Base-by-base conservation (phyloP, 1,140 invertebrate genomes). In the Polyergus mexicanus region DNA sequence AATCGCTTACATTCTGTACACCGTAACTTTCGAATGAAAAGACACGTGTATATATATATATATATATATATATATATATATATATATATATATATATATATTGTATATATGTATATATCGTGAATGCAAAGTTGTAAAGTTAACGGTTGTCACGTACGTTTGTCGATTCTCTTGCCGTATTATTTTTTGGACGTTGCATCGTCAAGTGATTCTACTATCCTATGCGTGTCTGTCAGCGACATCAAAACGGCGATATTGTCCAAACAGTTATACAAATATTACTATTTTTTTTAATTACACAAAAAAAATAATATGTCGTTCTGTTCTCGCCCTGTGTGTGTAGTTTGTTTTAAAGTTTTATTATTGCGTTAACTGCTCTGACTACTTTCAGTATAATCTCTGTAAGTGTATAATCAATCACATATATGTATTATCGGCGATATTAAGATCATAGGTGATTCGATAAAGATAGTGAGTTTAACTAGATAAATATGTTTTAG, bases 1-100 rank as follows among this genome's bases (percentile, higher is more conserved):
- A 91, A 89, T 91, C 86, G 76, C 68, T 84, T 80, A 90, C 84
- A 89, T 87, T 54, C 63, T 60, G 72, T 80, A 72, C 85, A 75
- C 13, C 19, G 47, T 86, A 81, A 91, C 66, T 91, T 60, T 38
- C 51, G 63, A 54, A n/a, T 56, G 19, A 77, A 69, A 77, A 69
- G 68, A 68, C 44, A 63, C 28, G 56, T 85, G 0, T 28, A 28
- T 28, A 28, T 28, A 28, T 28, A 32, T 13, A 47, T 38, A 8
- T 44, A 22, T 47, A 47, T 16, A 16, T 16, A 16, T 44, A 47
- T 16, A 47, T 19, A 51, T 51, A 19, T 19, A 51, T 51, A 51
- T 51, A 51, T 51, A 19, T 51, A 51, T 51, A 19, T 51, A 19
- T 51, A 16, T 47, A 47, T 47, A 32, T 47, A 62, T 75, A 41